Evolutionary conservation across 1,140 invertebrate genomes (phyloP).

Genomic region (Acromyrmex echinatior): DNA sequence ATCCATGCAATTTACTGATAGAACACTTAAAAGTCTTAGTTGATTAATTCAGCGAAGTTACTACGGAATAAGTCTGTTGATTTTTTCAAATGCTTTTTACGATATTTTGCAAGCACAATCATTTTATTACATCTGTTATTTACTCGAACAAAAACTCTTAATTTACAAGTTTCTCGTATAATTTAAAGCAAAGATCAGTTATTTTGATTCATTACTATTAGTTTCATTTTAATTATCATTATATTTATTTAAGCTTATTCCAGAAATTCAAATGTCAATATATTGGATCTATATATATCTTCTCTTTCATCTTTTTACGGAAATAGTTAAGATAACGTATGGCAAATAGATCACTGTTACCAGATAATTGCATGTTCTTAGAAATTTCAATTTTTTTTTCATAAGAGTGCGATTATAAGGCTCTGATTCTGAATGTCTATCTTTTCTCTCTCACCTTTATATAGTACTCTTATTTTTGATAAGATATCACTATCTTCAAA

Average conservation of each 20-base stretch:
- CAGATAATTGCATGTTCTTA: constrained; percentile 13
- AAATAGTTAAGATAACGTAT: neutral
- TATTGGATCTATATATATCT: neutral
- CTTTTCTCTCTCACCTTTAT: neutral
- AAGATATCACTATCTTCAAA: constrained; percentile 41
- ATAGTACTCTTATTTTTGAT: constrained; percentile 1
- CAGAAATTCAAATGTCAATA: neutral
- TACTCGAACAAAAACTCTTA: neutral
- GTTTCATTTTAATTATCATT: neutral
- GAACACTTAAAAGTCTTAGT: constrained; percentile 6
- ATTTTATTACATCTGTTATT: constrained; percentile 4
- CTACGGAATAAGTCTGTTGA: neutral
- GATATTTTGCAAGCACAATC: neutral
- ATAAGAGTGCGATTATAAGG: constrained; percentile 14
- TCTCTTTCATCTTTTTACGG: constrained; percentile 7
- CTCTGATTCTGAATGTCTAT: neutral
- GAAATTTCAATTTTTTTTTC: neutral
- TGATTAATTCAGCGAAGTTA: constrained; percentile 23
- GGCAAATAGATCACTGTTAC: constrained; percentile 11
- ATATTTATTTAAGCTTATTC: neutral
- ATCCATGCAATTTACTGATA: neutral
- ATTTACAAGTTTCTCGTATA: constrained; percentile 5
- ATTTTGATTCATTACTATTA: constrained; percentile 5
- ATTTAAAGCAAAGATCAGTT: neutral
- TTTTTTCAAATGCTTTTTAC: neutral